phyloP scores from a whole-genome alignment of 2,113 vertebrate species.

The Malaclemys terrapin region DNA sequence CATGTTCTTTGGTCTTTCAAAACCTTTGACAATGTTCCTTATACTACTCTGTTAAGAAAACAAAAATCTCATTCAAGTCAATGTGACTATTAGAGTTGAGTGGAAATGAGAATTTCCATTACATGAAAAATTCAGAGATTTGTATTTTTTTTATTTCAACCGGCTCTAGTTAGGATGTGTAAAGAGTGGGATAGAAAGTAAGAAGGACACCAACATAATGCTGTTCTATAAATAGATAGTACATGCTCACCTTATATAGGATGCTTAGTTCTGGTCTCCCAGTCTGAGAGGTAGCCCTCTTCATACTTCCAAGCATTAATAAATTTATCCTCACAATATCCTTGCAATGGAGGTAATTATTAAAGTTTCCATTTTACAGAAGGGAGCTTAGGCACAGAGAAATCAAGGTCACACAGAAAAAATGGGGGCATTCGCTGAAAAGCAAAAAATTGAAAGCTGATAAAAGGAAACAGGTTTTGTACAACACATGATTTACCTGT shows the following conservation, averaged over 20 bases:
- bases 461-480: not conserved
- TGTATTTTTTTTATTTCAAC: constrained; percentile 9
- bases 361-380: not conserved
- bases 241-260: not conserved
- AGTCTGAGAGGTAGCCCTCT: not conserved
- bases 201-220: not conserved
- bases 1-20: not conserved
- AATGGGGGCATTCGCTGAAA: not conserved
- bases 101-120: not conserved
- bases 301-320: not conserved
- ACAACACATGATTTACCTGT: not conserved
- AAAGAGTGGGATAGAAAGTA: not conserved
- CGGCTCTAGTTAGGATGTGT: not conserved
- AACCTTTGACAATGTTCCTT: not conserved
- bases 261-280: not conserved
- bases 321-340: not conserved
- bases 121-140: not conserved
- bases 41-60: not conserved
- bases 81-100: not conserved
- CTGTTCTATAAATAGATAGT: not conserved
- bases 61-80: not conserved
- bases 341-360: not conserved
- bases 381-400: not conserved
- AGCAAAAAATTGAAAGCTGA: rapidly evolving
- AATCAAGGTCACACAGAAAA: not conserved